A percentile compares a stretch with the other conserved stretches of the same genome.
These are phyloP conservation scores for Crambe crambe DNA, from an alignment of 37 sponge, comb jelly and placozoan species.

Conservation along the genomic window DNA sequence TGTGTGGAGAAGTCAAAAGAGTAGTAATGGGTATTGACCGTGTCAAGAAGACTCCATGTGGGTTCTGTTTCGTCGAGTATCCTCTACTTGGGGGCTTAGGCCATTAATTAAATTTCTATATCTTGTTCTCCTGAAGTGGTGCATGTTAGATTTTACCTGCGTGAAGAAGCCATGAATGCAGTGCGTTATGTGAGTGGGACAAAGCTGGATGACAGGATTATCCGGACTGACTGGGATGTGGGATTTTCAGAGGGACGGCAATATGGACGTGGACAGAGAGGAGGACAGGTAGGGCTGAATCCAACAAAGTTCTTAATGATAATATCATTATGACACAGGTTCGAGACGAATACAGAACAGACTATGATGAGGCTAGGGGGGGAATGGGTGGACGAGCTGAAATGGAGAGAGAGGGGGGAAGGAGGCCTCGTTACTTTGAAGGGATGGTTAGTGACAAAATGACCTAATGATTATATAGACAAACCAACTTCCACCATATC, in stretches of 20 bases:
- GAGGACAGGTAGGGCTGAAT: slow-evolving; percentile 84
- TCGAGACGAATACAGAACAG: slow-evolving; percentile 91
- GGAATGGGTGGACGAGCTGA: slow-evolving; percentile 73
- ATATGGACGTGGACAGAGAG: slow-evolving; percentile 92
- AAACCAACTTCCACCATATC: no score
- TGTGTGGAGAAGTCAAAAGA: slow-evolving; percentile 96
- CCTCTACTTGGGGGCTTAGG: neutral
- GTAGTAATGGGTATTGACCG: slow-evolving; percentile 98
- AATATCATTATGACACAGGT: slow-evolving; percentile 57
- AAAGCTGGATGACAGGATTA: slow-evolving; percentile 94
- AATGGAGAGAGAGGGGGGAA: neutral
- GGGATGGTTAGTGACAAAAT: neutral
- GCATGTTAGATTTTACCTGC: slow-evolving; percentile 65
- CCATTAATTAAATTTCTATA: neutral
- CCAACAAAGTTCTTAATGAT: neutral
- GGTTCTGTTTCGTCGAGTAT: slow-evolving; percentile 99
- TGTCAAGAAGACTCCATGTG: slow-evolving; percentile 95
- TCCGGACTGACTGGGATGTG: slow-evolving; percentile 93
- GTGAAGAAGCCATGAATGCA: slow-evolving; percentile 77
- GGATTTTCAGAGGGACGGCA: slow-evolving; percentile 98
- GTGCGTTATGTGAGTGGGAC: slow-evolving; percentile 90
- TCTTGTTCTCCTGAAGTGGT: neutral
- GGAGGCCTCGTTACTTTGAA: neutral
- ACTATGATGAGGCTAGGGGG: slow-evolving; percentile 93
- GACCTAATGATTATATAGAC: neutral